Conservation (phyloP, 53 echinoderm and acorn worm species). For the Stichopus horrens region DNA sequence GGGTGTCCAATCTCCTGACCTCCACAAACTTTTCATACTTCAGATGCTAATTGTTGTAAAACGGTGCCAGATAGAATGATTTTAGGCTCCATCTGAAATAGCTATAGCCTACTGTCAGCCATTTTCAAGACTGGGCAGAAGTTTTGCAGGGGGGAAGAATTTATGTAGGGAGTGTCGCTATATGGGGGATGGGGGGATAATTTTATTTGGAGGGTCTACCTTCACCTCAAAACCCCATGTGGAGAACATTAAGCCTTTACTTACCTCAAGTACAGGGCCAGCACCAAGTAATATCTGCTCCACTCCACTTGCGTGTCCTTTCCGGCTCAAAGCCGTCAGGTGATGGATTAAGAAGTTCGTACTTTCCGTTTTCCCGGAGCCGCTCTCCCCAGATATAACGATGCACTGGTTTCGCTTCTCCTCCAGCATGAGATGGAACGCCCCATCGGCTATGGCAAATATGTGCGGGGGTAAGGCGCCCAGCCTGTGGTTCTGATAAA, state of each 20-base stretch:
- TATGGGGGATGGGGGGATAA: too few relatives aligned
- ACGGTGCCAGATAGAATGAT: too few relatives aligned
- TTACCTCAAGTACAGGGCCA: constrained; percentile 99
- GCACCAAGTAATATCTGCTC: constrained; percentile 97
- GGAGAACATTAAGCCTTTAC: neutral
- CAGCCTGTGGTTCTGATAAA: constrained; percentile 94
- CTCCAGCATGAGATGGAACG: constrained; percentile 94
- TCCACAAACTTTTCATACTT: too few relatives aligned
- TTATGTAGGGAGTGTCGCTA: too few relatives aligned
- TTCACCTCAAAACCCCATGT: too few relatives aligned
- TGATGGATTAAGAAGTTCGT: constrained; percentile 93
- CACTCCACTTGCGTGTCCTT: constrained; percentile 92
- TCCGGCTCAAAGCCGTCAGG: constrained; percentile 94
- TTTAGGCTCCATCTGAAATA: too few relatives aligned
- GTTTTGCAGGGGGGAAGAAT: too few relatives aligned
- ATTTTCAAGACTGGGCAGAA: too few relatives aligned
- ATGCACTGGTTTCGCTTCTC: constrained; percentile 95
- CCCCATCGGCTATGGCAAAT: constrained; percentile 95
- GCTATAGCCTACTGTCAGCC: too few relatives aligned
- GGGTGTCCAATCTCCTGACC: too few relatives aligned
- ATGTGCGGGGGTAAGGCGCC: constrained; percentile 95
- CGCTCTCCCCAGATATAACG: constrained; percentile 98
- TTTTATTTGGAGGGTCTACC: too few relatives aligned
- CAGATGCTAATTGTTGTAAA: too few relatives aligned
- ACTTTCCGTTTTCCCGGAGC: constrained; percentile 98